Percentiles rank a stretch among this genome's conserved stretches.
Conservation (phyloP, 1,140 invertebrate genomes). For the Anastrepha obliqua region DNA sequence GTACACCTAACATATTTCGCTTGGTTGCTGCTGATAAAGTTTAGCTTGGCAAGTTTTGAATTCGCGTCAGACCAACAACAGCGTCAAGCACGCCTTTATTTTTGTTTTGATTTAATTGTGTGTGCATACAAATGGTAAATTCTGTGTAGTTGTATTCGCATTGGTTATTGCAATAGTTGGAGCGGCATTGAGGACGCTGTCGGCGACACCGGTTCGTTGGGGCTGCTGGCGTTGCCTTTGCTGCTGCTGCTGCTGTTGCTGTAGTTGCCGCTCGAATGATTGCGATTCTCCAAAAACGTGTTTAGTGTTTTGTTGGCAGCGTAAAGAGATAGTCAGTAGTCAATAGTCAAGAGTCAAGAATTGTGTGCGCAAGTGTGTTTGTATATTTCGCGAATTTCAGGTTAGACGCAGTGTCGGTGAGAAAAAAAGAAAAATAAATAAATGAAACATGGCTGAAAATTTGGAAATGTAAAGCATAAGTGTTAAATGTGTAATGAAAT, state of each 20-base stretch:
- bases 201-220: not conserved
- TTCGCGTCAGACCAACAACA: not conserved
- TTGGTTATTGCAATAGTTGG: conserved; percentile 21
- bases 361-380: not conserved
- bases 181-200: conserved; percentile 2
- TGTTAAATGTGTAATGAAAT: not conserved
- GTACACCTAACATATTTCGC: not conserved
- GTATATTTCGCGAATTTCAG: conserved; percentile 27
- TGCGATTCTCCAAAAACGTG: conserved; percentile 52
- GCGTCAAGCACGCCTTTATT: not conserved
- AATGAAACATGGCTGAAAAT: conserved; percentile 26
- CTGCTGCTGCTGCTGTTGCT: not conserved
- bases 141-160: not conserved
- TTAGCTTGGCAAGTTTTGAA: not conserved
- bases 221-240: not conserved
- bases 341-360: not conserved
- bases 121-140: not conserved
- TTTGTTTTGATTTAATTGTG: conserved; percentile 6
- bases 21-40: conserved; percentile 40
- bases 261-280: conserved; percentile 38
- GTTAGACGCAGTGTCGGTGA: not conserved
- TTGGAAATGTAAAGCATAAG: not conserved
- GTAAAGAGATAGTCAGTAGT: conserved; percentile 4
- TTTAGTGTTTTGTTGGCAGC: conserved; percentile 50
- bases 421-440: not conserved